phyloP scores from a whole-genome alignment of 2,888 invertebrate species.

The Ernsta delagoae region DNA sequence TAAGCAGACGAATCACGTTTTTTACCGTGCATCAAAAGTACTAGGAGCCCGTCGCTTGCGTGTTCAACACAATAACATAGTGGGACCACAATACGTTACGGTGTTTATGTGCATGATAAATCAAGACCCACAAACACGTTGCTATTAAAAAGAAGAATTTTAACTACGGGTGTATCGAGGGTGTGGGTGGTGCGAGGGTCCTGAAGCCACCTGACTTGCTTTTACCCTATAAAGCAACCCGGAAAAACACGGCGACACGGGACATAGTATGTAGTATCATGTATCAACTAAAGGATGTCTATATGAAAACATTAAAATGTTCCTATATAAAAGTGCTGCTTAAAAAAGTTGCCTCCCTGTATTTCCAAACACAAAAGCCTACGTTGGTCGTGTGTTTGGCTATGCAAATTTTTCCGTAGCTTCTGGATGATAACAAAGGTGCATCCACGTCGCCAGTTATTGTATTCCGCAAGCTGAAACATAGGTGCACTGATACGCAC shows the following conservation, averaged over 20 bases:
- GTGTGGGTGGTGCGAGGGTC: neutral
- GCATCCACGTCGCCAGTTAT: constrained; percentile 23
- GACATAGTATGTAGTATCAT: too few relatives aligned
- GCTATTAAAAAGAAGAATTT: neutral
- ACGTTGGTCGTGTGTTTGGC: too few relatives aligned
- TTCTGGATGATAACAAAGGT: constrained; percentile 21
- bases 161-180: neutral
- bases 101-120: constrained; percentile 29
- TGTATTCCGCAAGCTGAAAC: constrained; percentile 18
- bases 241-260: too few relatives aligned
- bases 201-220: neutral
- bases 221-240: too few relatives aligned
- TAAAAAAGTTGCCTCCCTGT: too few relatives aligned
- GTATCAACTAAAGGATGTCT: too few relatives aligned
- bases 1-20: constrained; percentile 20
- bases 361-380: too few relatives aligned
- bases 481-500: too few relatives aligned
- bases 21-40: constrained; percentile 1
- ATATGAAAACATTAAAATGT: too few relatives aligned
- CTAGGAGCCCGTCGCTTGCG: constrained; percentile 25
- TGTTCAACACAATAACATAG: constrained; percentile 42
- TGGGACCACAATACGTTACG: constrained; percentile 39
- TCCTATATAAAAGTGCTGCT: too few relatives aligned
- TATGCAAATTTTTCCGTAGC: too few relatives aligned
- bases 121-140: constrained; percentile 24